phyloP scores from a whole-genome alignment of 2,113 vertebrate genomes.

The Paradoxurus hermaphroditus region DNA sequence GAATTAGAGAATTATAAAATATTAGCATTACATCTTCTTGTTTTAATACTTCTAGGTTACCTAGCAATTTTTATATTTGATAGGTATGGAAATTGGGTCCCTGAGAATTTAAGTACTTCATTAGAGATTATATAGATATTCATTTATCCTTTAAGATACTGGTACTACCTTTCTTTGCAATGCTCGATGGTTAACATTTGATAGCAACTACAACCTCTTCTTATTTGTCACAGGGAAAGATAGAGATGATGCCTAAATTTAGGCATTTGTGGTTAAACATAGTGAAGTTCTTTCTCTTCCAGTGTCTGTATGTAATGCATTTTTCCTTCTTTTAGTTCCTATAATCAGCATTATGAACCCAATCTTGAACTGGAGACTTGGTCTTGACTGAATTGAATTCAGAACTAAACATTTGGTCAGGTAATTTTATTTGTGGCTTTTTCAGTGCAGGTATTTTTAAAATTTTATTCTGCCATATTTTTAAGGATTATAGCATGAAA shows the following conservation, averaged over 20 bases:
- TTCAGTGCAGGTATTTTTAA: not conserved
- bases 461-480: not conserved
- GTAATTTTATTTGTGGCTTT: constrained; percentile 17
- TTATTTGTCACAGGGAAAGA: not conserved
- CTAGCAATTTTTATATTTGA: not conserved
- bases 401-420: not conserved
- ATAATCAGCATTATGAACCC: not conserved
- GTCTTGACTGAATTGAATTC: constrained; percentile 12
- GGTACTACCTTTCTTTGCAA: not conserved
- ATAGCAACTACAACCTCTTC: not conserved
- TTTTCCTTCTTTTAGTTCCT: not conserved
- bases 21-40: not conserved
- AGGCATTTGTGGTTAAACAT: not conserved
- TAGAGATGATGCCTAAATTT: not conserved
- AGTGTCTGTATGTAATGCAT: not conserved
- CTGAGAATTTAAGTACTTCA: not conserved
- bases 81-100: not conserved
- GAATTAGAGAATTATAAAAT: constrained; percentile 26
- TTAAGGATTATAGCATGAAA: not conserved
- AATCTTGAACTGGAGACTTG: not conserved
- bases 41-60: constrained; percentile 2
- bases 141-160: not conserved
- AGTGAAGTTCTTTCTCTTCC: not conserved
- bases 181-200: not conserved
- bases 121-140: not conserved